Percentiles rank a stretch among this genome's conserved stretches.
Conservation (phyloP, 1,140 invertebrate genomes). For the Melanaphis sacchari region DNA sequence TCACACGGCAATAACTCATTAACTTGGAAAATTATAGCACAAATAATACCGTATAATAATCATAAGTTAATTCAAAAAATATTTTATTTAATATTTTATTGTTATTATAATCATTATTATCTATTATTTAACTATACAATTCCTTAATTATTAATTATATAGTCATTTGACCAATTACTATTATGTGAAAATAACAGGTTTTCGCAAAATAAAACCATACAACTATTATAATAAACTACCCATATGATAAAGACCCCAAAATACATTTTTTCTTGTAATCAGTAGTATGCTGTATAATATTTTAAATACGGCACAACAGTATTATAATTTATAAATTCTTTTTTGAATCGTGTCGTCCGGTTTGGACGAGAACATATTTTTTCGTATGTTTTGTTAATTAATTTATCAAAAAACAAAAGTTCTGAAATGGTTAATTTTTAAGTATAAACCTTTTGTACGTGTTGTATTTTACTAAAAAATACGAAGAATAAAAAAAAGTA, state of each 20-base stretch:
- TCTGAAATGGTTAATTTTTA: background rate
- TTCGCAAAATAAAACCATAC: background rate
- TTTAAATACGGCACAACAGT: background rate
- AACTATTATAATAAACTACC: background rate
- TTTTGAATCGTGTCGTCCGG: background rate
- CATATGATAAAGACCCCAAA: background rate
- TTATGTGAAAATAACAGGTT: background rate
- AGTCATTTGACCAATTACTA: background rate
- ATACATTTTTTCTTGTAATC: background rate
- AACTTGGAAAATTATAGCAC: background rate
- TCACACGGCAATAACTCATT: background rate
- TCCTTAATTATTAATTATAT: background rate
- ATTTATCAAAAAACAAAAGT: background rate
- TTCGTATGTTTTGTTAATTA: background rate
- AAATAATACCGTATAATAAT: background rate
- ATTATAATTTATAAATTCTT: background rate
- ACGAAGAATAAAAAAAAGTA: background rate
- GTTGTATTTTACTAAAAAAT: background rate
- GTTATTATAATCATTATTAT: background rate
- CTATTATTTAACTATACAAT: background rate
- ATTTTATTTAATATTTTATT: background rate
- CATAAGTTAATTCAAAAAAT: background rate
- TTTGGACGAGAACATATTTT: background rate
- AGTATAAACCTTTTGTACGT: background rate
- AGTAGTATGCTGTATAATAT: background rate